Conservation (phyloP, 2,113 vertebrate genomes). For the Alces alces region DNA sequence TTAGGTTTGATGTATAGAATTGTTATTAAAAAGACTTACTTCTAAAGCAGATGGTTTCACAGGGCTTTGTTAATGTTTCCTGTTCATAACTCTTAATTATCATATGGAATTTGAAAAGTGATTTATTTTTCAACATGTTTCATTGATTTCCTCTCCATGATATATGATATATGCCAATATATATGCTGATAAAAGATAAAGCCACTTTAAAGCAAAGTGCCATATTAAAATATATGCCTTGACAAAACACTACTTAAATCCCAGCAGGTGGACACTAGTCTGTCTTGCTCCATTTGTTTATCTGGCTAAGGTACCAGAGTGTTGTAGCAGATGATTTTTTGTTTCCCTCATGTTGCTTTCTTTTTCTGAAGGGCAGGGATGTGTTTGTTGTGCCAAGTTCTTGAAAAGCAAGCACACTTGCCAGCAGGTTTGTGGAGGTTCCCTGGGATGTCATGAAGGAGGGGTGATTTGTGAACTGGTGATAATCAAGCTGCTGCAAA, state of each 20-base stretch:
- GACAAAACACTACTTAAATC: neutral
- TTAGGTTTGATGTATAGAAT: neutral
- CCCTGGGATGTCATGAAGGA: neutral
- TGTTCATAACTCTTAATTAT: conserved; percentile 3
- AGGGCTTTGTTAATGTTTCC: conserved; percentile 14
- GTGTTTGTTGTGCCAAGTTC: conserved; percentile 21
- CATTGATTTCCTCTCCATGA: neutral
- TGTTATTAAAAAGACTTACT: conserved; percentile 25
- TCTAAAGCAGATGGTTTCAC: conserved; percentile 23
- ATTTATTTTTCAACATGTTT: conserved; percentile 12
- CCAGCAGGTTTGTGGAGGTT: neutral
- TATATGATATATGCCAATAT: neutral
- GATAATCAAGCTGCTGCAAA: neutral
- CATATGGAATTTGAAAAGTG: conserved; percentile 16
- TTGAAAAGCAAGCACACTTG: neutral
- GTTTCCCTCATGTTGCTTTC: neutral
- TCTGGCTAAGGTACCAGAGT: neutral
- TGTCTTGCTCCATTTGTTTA: neutral
- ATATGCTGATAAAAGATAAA: neutral
- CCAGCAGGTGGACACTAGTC: neutral
- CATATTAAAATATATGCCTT: neutral
- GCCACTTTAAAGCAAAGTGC: neutral
- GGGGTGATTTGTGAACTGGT: neutral
- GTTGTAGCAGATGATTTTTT: neutral
- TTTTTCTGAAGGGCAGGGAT: neutral